Evolutionary conservation across 2,888 invertebrate genomes (phyloP), one percentile per base, ranked within the genome.

Genomic region (Lagria hirta): DNA sequence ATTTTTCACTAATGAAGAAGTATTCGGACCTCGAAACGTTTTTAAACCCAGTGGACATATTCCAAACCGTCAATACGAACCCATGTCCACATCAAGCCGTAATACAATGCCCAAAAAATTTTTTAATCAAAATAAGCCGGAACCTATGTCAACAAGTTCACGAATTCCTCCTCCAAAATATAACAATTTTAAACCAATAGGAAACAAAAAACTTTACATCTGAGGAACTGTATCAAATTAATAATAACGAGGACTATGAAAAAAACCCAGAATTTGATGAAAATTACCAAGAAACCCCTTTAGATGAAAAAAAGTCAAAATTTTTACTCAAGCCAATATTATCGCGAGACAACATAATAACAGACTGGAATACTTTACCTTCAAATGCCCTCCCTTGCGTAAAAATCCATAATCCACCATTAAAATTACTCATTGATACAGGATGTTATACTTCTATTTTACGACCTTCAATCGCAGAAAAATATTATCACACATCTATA

Each of bases 391-490:
- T 48, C 16, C 44, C 48, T 12, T 45, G 27, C 20, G 28, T 49
- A 16, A 10, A 32, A 23, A 49, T 49, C 8, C 11, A 27, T 6
- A 20, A 43, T 10, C 40, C 38, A 6, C 29, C 44, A 14, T 13
- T 17, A 2, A 32, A 24, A 35, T 22, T 49, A 26, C 10, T 49
- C 14, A 41, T 46, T 16, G 45, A 46, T 14, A 49, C 45, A 6
- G 49, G 49, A 8, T 45, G 35, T 23, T 16, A 41, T 17, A 8
- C 15, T 29, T 46, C 45, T 2, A 29, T 49, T n/a, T 13, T 49
- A 14, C 23, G 41, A 29, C 49, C 42, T 3, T 49, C 35, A 7
- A 18, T 45, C 20, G 44, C 45, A 7, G 40, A 45, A 41, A 16
- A 14, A 14, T 32, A 32, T 42, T 49, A 21, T 22, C 32, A 41